Percentiles rank a stretch among this genome's conserved stretches.
phyloP scores from a whole-genome alignment of 2,113 vertebrate genomes.

The Hypocryptadius cinnamomeus region DNA sequence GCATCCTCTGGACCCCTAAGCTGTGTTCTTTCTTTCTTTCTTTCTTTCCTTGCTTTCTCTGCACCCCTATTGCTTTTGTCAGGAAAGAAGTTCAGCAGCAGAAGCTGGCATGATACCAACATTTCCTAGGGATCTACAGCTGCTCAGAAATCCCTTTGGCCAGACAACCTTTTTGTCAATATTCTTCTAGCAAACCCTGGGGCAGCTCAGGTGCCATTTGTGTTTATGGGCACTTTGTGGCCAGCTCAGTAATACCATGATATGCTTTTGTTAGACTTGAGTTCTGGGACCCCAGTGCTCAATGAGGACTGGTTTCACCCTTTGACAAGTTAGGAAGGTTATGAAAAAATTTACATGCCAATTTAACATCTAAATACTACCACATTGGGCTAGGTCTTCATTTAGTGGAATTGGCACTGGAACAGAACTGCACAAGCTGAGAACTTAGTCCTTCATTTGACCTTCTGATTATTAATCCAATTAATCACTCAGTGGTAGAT shows the following conservation, averaged over 20 bases:
- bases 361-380: neutral
- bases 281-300: neutral
- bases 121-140: neutral
- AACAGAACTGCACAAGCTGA: neutral
- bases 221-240: neutral
- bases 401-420: neutral
- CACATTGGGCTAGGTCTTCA: neutral
- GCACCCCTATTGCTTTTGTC: neutral
- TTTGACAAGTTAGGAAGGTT: neutral
- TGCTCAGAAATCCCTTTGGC: neutral
- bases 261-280: neutral
- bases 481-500: slow-evolving; percentile 31
- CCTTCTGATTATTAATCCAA: slow-evolving; percentile 36
- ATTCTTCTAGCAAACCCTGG: neutral
- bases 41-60: neutral
- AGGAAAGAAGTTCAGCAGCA: neutral
- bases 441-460: slow-evolving; percentile 4
- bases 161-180: neutral
- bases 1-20: neutral
- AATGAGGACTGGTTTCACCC: neutral
- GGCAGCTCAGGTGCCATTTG: neutral
- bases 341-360: neutral
- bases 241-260: neutral
- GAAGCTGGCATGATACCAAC: neutral
- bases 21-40: neutral